Evolutionary conservation across 2,888 invertebrate species (phyloP).

Genomic region (Rutpela maculata): DNA sequence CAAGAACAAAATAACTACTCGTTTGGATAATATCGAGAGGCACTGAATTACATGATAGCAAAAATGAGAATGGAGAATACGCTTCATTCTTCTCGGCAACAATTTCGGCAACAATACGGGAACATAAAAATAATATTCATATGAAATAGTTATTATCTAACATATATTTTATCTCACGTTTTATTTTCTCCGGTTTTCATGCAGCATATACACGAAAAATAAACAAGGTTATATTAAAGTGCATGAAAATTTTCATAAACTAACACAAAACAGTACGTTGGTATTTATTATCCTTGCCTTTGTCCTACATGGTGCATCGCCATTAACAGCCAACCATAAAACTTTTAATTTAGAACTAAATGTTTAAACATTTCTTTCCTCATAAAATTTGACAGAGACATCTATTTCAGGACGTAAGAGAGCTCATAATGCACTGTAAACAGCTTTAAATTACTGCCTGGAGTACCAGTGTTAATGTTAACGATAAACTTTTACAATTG

Average conservation of each 20-base stretch:
- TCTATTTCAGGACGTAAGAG: slow-evolving; percentile 8
- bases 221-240: neutral
- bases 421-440: slow-evolving; percentile 8
- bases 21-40: no score
- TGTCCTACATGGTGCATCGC: neutral
- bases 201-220: neutral
- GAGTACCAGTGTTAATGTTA: slow-evolving; percentile 24
- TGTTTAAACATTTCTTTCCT: slow-evolving; percentile 11
- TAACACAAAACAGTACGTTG: neutral
- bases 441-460: slow-evolving; percentile 12
- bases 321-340: neutral
- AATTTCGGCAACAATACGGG: no score
- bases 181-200: neutral
- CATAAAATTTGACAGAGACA: slow-evolving; percentile 18
- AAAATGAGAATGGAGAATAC: no score
- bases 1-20: no score
- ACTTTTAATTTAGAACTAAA: slow-evolving; percentile 21
- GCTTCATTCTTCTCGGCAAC: no score
- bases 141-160: no score
- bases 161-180: neutral
- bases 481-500: slow-evolving; percentile 28
- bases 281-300: neutral
- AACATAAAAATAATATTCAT: no score
- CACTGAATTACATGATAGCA: no score
- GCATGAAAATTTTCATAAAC: neutral